Conservation (phyloP, 1,140 invertebrate genomes). For the Hyposmocoma kahamanoa region DNA sequence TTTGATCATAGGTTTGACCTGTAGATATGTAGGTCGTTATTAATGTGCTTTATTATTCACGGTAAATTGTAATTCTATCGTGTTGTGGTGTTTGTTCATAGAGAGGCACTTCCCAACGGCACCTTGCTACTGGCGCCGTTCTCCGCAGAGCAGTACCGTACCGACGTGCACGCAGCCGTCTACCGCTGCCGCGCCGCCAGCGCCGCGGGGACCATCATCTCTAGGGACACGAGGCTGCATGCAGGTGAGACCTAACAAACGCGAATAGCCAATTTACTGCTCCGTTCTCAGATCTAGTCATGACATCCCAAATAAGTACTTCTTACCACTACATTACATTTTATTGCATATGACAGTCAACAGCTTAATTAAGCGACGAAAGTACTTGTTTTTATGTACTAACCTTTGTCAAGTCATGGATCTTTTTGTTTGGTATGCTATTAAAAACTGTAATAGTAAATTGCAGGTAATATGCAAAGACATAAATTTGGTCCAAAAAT, state of each 20-base stretch:
- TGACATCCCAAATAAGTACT: too few relatives aligned
- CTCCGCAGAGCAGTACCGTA: constrained; percentile 76
- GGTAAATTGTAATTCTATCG: background rate
- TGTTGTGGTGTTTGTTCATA: constrained; percentile 33
- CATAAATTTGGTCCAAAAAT: too few relatives aligned
- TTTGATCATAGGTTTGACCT: background rate
- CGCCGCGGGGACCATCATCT: constrained; percentile 79
- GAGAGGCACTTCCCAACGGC: constrained; percentile 76
- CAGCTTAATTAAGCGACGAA: too few relatives aligned
- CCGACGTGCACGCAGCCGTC: constrained; percentile 78
- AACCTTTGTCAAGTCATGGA: too few relatives aligned
- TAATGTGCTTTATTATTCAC: background rate
- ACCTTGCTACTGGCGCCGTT: constrained; percentile 79
- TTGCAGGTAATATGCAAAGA: too few relatives aligned
- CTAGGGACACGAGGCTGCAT: constrained; percentile 79
- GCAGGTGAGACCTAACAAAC: constrained; percentile 37
- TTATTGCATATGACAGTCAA: too few relatives aligned
- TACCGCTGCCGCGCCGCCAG: constrained; percentile 82
- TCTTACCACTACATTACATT: too few relatives aligned
- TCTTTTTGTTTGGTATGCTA: too few relatives aligned
- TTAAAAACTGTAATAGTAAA: too few relatives aligned
- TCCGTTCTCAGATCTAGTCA: too few relatives aligned
- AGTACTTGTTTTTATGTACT: too few relatives aligned
- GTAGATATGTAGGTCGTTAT: background rate
- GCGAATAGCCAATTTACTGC: too few relatives aligned